phyloP scores from a whole-genome alignment of 2,888 invertebrate genomes.

The Acanthosepion lycidas region DNA sequence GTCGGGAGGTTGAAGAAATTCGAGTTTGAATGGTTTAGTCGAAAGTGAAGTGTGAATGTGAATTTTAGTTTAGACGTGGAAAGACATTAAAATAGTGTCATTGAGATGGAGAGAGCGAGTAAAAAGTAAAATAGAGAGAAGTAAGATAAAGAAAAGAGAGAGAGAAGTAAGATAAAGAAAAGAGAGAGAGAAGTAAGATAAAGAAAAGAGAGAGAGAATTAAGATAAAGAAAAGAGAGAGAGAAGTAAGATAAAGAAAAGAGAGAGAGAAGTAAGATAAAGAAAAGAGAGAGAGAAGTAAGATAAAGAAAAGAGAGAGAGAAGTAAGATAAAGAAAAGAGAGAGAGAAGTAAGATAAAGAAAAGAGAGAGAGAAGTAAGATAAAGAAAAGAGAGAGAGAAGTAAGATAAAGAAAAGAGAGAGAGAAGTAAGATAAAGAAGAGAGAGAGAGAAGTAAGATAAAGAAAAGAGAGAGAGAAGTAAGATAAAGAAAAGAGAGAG shows the following conservation, averaged over 20 bases:
- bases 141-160: background rate
- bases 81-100: no score
- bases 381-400: background rate
- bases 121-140: background rate
- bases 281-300: no score
- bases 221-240: background rate
- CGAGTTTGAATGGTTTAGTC: no score
- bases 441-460: no score
- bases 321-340: background rate
- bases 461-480: background rate
- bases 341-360: no score
- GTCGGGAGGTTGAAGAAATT: no score
- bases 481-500: background rate
- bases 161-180: background rate
- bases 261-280: background rate
- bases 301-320: background rate
- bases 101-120: background rate
- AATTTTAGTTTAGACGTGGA: no score
- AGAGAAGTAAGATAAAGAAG: background rate
- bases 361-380: no score
- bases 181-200: background rate
- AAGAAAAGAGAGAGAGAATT: background rate
- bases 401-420: rapidly evolving
- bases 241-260: background rate
- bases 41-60: no score